Conservation (phyloP, 2,113 vertebrate species). For the Salvelinus namaycush region DNA sequence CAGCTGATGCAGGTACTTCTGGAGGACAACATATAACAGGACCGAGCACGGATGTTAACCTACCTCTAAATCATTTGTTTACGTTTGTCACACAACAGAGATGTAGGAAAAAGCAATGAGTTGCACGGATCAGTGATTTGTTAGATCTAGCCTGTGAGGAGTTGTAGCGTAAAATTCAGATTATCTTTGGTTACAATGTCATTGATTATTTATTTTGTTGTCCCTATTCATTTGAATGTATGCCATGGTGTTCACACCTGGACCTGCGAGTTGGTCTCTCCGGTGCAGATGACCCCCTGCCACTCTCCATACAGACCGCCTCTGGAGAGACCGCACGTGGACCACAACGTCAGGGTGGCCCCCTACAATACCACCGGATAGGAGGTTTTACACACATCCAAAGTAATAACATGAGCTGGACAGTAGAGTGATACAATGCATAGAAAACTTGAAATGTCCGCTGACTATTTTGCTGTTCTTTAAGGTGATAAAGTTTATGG, state of each 20-base stretch:
- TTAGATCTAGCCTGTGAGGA: neutral
- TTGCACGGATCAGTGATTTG: neutral
- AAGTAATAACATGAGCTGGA: no score
- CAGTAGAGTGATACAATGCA: neutral
- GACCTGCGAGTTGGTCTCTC: conserved; percentile 89
- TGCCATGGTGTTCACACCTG: conserved; percentile 74
- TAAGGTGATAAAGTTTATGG: no score
- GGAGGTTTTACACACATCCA: no score
- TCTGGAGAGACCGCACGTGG: conserved; percentile 89
- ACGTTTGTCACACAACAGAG: neutral
- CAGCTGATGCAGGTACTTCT: conserved; percentile 94
- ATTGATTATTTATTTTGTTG: neutral
- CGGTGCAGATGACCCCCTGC: conserved; percentile 93
- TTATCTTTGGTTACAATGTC: neutral
- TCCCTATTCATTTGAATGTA: no score
- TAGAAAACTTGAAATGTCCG: neutral
- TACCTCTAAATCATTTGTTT: neutral
- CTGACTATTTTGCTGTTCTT: no score
- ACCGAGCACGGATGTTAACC: neutral
- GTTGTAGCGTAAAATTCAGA: neutral
- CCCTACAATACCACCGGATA: conserved; percentile 70
- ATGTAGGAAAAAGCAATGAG: neutral
- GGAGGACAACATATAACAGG: conserved; percentile 1
- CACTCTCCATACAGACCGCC: conserved; percentile 89
- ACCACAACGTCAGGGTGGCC: conserved; percentile 93